Evolutionary conservation across 2,797 vertebrate genomes (phyloP), one percentile per base, ranked within the genome.

Genomic region (Neoniphon sammara): DNA sequence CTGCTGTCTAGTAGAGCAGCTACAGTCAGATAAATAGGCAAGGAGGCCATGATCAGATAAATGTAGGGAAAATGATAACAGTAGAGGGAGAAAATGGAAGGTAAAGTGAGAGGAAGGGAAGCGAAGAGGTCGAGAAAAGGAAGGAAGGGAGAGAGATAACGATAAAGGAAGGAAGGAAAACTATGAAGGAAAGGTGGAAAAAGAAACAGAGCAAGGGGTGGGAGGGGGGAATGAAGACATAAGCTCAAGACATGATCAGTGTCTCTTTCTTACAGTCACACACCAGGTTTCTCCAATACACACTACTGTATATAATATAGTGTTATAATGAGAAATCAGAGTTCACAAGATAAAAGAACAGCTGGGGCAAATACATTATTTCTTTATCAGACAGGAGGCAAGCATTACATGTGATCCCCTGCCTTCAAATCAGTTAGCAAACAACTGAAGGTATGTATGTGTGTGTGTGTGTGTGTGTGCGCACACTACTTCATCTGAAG

Each of bases 1-100:
- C 56, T 74, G 20, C 39, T 73, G 82, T 68, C 55, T 59, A 44
- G 50, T 21, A 47, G 25, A 20, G 56, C 44, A 65, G 73, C 44
- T 52, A 18, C 7, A 70, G 68, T 57, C 56, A 65, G 57, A 67
- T 50, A 68, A 62, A 75, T 18, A 25, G 17, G 12, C 31, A 34
- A 7, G 31, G 44, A 63, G 44, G n/a, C 21, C 21, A 54, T 7
- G 10, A 50, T 62, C 66, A 75, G 73, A 63, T 59, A 50, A 56
- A 68, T 49, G 20, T 39, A 20, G 30, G 62, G 30, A 17, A 27
- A 52, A 49, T 23, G 30, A 60, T 42, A 21, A 14, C 2, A 27
- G 21, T 10, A 23, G 47, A n/a, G 20, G 5, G n/a, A 58, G 50
- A 47, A 39, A 60, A 49, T 46, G 27, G 8, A 25, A 23, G 30